Percentiles rank a stretch among this genome's conserved stretches.
These are phyloP conservation scores for Caenorhabditis sp. DNA, from an alignment of 2,888 invertebrate species.

Conservation along the genomic window DNA sequence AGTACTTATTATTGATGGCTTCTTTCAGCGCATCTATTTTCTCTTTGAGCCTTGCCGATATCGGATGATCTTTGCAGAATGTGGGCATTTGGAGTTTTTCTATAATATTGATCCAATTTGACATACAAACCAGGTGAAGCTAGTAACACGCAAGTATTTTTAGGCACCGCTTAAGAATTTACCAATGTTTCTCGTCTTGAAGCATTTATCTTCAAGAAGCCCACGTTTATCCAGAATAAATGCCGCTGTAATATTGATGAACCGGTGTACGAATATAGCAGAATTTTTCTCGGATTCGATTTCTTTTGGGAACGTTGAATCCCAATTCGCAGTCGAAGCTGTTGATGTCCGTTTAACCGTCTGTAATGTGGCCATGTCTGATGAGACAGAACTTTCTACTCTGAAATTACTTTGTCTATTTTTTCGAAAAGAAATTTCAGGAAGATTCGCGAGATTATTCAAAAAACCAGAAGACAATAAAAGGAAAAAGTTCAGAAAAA, in stretches of 20 bases:
- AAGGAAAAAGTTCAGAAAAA: constrained; percentile 2
- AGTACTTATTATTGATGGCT: constrained; percentile 29
- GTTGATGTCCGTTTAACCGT: background rate
- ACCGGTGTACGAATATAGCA: constrained; percentile 27
- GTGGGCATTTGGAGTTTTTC: constrained; percentile 30
- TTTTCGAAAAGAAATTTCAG: background rate
- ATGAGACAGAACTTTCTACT: background rate
- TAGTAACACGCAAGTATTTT: too few species aligned
- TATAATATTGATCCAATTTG: constrained; percentile 14
- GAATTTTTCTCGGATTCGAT: constrained; percentile 19
- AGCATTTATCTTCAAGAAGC: constrained; percentile 29
- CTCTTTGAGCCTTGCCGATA: background rate
- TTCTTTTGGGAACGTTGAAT: constrained; percentile 32
- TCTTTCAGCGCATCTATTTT: constrained; percentile 34
- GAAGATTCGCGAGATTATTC: too few species aligned
- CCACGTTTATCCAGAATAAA: constrained; percentile 56
- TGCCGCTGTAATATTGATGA: constrained; percentile 31
- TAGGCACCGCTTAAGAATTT: too few species aligned
- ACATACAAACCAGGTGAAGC: too few species aligned
- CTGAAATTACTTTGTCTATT: background rate
- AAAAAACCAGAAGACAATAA: constrained; percentile 4
- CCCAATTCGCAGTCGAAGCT: constrained; percentile 12
- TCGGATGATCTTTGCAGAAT: constrained; percentile 26
- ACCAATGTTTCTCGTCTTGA: constrained; percentile 44
- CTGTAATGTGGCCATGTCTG: background rate